Evolutionary conservation across 2,113 vertebrate species (phyloP).

Genomic region (Chionomys nivalis): DNA sequence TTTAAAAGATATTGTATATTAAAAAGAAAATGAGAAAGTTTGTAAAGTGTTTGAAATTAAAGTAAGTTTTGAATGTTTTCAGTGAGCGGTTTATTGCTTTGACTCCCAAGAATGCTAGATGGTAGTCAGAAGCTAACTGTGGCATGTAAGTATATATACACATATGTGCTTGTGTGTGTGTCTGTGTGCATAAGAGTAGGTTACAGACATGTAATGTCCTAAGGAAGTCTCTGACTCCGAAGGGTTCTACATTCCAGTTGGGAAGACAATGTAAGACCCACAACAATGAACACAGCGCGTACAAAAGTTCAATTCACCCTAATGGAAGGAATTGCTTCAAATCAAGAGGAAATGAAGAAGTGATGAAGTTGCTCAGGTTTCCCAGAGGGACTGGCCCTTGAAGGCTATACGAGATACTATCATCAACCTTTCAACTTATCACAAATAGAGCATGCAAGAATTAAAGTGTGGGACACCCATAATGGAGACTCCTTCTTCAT

Average conservation of each 20-base stretch:
- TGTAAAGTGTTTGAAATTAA: background rate
- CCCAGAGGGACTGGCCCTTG: background rate
- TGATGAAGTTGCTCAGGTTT: background rate
- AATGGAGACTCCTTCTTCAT: background rate
- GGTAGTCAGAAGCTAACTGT: background rate
- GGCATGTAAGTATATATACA: background rate
- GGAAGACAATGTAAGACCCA: background rate
- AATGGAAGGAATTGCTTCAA: background rate
- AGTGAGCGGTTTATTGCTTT: background rate
- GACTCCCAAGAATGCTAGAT: background rate
- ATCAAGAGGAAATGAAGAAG: slow-evolving; percentile 15
- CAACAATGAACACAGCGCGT: background rate
- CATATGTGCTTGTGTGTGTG: background rate
- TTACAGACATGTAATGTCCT: background rate
- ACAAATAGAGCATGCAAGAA: background rate
- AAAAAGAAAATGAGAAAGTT: background rate
- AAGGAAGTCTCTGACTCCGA: background rate
- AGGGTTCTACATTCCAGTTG: background rate
- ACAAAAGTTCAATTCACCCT: background rate
- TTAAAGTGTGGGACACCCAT: background rate
- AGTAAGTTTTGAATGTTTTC: background rate
- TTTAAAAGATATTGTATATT: background rate
- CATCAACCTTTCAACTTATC: background rate
- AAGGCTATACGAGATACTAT: background rate
- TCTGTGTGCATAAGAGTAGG: background rate